Evolutionary conservation across 2,888 invertebrate species (phyloP), one percentile per base, ranked within the genome.

Genomic region (Congeria kusceri): DNA sequence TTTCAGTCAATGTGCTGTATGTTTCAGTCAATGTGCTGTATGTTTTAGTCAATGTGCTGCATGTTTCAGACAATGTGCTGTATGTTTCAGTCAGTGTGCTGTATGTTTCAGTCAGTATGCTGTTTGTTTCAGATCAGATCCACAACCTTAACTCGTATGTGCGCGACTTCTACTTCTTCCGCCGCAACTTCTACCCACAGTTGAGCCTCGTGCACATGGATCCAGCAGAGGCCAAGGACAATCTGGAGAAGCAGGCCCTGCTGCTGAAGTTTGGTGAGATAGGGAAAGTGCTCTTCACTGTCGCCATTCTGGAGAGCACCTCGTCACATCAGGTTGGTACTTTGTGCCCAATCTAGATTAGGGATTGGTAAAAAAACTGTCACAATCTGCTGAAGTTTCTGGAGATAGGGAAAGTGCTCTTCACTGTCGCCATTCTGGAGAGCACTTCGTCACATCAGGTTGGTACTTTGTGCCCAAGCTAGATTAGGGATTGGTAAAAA

Each of bases 171-270:
- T 98, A 98, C 93, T 98, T 97, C 94, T 98, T 98, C 94, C 98
- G 98, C 92, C 96, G 99, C 18, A 98, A 99, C 0, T 98, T 99
- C 93, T 99, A 99, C 93, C 99, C 99, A 0, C 99, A 99, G 93
- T 94, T 99, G 58, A 97, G 97, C 76, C 94, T 99, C 77, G 96
- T 98, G 4, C 96, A 97, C 89, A 97, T 99, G 97, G 96, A 97
- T 89, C 96, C 97, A 0, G 97, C 97, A 23, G 97, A 97, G 69
- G 99, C 99, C 0, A 97, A 97, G 91, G 95, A 96, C 86, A 97
- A 97, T 3, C 94, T 99, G 29, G 93, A 94, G 83, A 92, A 91
- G 85, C 91, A 93, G 92, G 98, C 99, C 89, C 94, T 99, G 56
- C 95, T 96, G 75, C 96, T 97, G 88, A 99, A 99, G 93, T 98